Evolutionary conservation across 1,140 invertebrate species (phyloP), one percentile per base, ranked within the genome.

Genomic region (Radopholus similis): DNA sequence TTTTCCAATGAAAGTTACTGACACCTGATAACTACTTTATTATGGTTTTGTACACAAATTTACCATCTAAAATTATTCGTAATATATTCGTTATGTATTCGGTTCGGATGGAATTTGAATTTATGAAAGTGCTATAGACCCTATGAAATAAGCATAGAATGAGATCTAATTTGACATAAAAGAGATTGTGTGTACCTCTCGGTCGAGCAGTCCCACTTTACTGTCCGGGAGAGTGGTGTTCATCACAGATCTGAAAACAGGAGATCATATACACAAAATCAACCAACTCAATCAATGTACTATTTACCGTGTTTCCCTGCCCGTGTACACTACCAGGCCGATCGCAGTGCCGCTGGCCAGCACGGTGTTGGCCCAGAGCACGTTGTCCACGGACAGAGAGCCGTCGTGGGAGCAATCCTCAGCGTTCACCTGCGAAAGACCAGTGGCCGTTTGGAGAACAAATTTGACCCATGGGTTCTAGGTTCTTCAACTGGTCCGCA

Each of bases 351-450:
- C 95, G n/a, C 92, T 95, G 1, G 95, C 95, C 1, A 99, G 88
- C 2, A 98, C 94, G 55, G 92, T 95, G 74, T 96, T 97, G 4
- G 95, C 92, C 96, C 96, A 99, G 18, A 99, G 83, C 0, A 95
- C 97, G 83, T 98, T 98, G 82, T 98, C 93, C 26, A 98, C 89
- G 78, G 90, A 90, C 18, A 99, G 86, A 54, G 92, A 90, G 72
- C 90, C 90, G 83, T 91, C 88, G 69, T 85, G 78, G 26, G 74
- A 80, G 18, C 71, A 83, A 83, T 88, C 85, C 23, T 83, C 72
- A 13, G 47, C 62, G 38, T 71, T 74, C 11, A 80, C 68, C 75
- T 78, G 54, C 28, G 38, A 42, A 60, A 60, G 5, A 42, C 8
- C 5, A 44, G 42, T 18, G 30, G 13, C 9, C 23, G 8, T 21